Evolutionary conservation across 2,888 invertebrate genomes (phyloP).

Genomic region (Rosalia funebris): DNA sequence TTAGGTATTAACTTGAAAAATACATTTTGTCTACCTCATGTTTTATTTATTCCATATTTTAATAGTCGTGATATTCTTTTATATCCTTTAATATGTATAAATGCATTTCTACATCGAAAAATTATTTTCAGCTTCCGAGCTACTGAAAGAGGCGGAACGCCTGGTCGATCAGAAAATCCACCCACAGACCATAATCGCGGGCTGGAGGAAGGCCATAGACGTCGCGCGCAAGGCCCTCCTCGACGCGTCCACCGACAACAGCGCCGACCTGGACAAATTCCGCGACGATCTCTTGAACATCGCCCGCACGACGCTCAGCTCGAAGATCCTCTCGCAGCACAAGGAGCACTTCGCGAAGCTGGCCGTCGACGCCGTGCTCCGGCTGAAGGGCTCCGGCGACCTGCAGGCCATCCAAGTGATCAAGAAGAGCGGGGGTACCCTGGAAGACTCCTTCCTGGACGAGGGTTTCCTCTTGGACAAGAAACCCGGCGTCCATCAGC

Average conservation of each 20-base stretch:
- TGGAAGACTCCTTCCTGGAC: slow-evolving; percentile 96
- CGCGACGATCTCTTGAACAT: slow-evolving; percentile 93
- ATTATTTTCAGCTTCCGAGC: slow-evolving; percentile 86
- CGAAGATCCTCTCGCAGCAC: slow-evolving; percentile 97
- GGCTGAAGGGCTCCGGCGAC: slow-evolving; percentile 95
- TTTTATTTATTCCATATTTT: too few species aligned
- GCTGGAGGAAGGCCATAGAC: slow-evolving; percentile 90
- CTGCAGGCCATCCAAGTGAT: slow-evolving; percentile 70
- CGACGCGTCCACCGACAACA: slow-evolving; percentile 84
- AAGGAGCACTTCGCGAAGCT: slow-evolving; percentile 96
- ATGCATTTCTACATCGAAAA: too few species aligned
- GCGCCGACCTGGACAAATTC: slow-evolving; percentile 80
- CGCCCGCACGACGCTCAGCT: slow-evolving; percentile 96
- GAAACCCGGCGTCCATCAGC: slow-evolving; percentile 97
- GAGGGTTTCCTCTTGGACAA: slow-evolving; percentile 95
- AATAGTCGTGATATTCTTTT: too few species aligned
- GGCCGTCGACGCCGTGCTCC: slow-evolving; percentile 93
- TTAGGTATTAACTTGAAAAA: too few species aligned
- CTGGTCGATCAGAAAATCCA: slow-evolving; percentile 94
- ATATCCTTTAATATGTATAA: too few species aligned
- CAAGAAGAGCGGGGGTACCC: slow-evolving; percentile 92
- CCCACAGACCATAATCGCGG: slow-evolving; percentile 96
- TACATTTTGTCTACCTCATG: too few species aligned
- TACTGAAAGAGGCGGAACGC: slow-evolving; percentile 94
- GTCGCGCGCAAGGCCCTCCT: slow-evolving; percentile 86